Percentiles rank a stretch among this genome's conserved stretches.
Conservation (phyloP, 2,888 invertebrate genomes). For the Ramazzottius varieornatus region DNA sequence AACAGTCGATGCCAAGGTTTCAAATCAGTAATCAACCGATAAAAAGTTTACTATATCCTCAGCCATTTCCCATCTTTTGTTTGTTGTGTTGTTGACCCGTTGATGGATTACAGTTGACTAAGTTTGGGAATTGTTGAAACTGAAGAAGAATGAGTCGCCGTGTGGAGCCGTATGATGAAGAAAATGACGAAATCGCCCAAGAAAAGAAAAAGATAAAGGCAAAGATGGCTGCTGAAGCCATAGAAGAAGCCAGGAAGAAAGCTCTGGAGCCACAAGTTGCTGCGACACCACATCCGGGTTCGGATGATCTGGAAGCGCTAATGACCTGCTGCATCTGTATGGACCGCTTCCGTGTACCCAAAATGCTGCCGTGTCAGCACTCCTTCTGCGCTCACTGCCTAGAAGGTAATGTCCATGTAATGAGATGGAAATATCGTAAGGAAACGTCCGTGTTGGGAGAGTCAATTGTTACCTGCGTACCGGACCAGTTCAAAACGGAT, state of each 20-base stretch:
- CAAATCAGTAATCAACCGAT: too few species aligned
- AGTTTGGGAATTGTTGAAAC: too few species aligned
- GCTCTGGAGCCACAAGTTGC: neutral
- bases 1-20: too few species aligned
- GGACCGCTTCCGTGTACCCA: conserved; percentile 89
- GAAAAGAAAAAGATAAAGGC: conserved; percentile 2
- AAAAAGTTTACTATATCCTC: too few species aligned
- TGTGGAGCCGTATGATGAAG: neutral
- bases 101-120: too few species aligned
- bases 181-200: neutral
- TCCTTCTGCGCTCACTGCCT: conserved; percentile 96
- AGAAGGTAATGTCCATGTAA: conserved; percentile 46
- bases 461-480: too few species aligned
- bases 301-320: conserved; percentile 44
- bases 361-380: conserved; percentile 94
- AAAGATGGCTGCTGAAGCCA: conserved; percentile 3
- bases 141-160: too few species aligned
- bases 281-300: conserved; percentile 8
- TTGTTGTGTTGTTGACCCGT: too few species aligned
- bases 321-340: conserved; percentile 92
- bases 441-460: too few species aligned
- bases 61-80: too few species aligned
- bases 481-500: too few species aligned
- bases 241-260: conserved; percentile 1
- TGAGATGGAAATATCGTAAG: too few species aligned